Percentiles rank a stretch among this genome's conserved stretches.
Conservation (phyloP, 2,113 vertebrate genomes). For the Percopsis transmontana region DNA sequence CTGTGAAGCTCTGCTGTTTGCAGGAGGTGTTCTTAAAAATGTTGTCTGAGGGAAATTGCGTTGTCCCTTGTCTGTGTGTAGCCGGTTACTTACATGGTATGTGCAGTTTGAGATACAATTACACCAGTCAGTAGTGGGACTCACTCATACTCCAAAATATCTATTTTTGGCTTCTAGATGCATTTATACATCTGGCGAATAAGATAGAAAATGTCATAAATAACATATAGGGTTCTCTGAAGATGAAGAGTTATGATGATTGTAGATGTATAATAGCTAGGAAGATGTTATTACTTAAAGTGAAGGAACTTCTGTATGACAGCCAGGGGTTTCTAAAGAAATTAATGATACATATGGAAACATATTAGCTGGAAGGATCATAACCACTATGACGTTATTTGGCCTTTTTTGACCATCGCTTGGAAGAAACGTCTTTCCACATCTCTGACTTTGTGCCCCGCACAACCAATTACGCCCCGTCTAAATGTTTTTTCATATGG, state of each 20-base stretch:
- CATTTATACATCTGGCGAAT: too few species aligned
- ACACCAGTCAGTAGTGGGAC: constrained; percentile 54
- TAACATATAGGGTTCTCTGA: too few species aligned
- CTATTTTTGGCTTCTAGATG: too few species aligned
- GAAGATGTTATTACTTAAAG: constrained; percentile 50
- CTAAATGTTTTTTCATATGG: constrained; percentile 68
- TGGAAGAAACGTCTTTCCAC: constrained; percentile 59
- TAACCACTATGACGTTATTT: constrained; percentile 59
- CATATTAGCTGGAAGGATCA: constrained; percentile 55
- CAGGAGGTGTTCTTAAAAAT: constrained; percentile 56
- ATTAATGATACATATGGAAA: constrained; percentile 62
- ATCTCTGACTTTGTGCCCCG: constrained; percentile 73
- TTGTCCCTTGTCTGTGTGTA: constrained; percentile 36
- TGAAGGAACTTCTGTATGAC: constrained; percentile 5
- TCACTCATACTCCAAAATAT: constrained; percentile 49
- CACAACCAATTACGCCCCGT: constrained; percentile 79
- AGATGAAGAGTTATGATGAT: constrained; percentile 21
- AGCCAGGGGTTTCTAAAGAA: constrained; percentile 35
- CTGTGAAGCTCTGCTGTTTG: constrained; percentile 46
- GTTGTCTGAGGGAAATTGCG: constrained; percentile 59
- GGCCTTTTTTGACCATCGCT: constrained; percentile 48
- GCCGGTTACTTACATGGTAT: constrained; percentile 11
- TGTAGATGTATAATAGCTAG: constrained; percentile 40
- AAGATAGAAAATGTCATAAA: constrained; percentile 47
- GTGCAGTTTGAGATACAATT: constrained; percentile 44